Evolutionary conservation across 2,888 invertebrate species (phyloP).

Genomic region (Scrobipalpa atriplicella): DNA sequence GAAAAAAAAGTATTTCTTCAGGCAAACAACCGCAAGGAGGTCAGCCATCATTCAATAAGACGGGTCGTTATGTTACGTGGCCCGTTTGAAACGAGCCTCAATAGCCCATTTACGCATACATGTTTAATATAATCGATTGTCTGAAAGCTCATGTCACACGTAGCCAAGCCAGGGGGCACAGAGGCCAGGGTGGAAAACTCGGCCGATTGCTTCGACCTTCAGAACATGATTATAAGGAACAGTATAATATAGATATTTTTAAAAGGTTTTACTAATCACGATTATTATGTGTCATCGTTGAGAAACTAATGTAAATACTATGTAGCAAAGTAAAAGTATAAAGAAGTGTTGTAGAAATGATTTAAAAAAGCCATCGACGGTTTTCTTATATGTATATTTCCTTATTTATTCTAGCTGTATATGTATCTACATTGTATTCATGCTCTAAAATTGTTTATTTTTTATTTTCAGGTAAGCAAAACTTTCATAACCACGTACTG

Average conservation of each 20-base stretch:
- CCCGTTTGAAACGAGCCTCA: conserved; percentile 29
- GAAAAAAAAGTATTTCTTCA: too few species aligned
- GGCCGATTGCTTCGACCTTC: conserved; percentile 13
- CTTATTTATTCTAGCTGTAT: too few species aligned
- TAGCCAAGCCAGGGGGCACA: conserved; percentile 21
- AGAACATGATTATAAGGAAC: background rate
- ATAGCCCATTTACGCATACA: conserved; percentile 49
- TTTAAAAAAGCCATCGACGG: too few species aligned
- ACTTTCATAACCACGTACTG: background rate
- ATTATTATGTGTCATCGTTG: too few species aligned
- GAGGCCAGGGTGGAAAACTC: background rate
- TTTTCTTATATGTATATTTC: too few species aligned
- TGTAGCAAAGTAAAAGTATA: too few species aligned
- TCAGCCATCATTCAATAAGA: background rate
- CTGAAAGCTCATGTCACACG: conserved; percentile 44
- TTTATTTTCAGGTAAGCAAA: background rate
- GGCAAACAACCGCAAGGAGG: background rate
- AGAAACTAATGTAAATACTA: too few species aligned
- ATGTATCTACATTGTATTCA: too few species aligned
- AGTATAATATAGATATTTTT: background rate
- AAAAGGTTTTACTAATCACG: too few species aligned
- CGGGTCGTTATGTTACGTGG: conserved; percentile 4
- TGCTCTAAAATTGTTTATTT: background rate
- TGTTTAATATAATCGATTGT: conserved; percentile 69
- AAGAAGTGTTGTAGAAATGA: too few species aligned